Evolutionary conservation across 64 coral and sea anemone species (phyloP).

Genomic region (Stichodactyla helianthus): DNA sequence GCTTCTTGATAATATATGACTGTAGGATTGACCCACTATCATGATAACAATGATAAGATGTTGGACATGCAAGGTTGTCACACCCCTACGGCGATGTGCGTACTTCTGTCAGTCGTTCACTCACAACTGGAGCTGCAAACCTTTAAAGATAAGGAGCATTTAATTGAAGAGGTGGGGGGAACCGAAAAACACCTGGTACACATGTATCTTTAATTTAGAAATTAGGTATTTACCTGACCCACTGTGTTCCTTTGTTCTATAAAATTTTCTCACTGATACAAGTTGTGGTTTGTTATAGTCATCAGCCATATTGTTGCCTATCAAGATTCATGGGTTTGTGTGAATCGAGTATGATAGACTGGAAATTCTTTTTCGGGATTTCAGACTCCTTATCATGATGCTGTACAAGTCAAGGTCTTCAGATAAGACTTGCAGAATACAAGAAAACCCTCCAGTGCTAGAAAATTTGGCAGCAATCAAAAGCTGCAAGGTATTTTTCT

Average conservation of each 20-base stretch:
- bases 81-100: not conserved
- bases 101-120: not conserved
- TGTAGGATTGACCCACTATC: not conserved
- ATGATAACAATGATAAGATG: not conserved
- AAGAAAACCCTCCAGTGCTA: not conserved
- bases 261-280: not conserved
- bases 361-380: not conserved
- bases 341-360: not conserved
- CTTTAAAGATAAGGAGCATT: not conserved
- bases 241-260: not conserved
- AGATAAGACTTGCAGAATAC: not conserved
- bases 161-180: not conserved
- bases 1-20: not conserved
- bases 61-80: not conserved
- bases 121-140: not conserved
- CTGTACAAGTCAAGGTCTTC: not conserved
- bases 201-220: not conserved
- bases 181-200: not conserved
- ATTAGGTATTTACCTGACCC: not conserved
- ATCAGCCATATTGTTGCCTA: not conserved
- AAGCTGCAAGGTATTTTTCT: no score
- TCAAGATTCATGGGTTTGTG: not conserved
- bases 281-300: no score
- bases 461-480: not conserved
- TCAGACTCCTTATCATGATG: not conserved